These are phyloP conservation scores for Entosphenus tridentatus DNA, from an alignment of 2,113 vertebrate genomes.

Conservation along the genomic window DNA sequence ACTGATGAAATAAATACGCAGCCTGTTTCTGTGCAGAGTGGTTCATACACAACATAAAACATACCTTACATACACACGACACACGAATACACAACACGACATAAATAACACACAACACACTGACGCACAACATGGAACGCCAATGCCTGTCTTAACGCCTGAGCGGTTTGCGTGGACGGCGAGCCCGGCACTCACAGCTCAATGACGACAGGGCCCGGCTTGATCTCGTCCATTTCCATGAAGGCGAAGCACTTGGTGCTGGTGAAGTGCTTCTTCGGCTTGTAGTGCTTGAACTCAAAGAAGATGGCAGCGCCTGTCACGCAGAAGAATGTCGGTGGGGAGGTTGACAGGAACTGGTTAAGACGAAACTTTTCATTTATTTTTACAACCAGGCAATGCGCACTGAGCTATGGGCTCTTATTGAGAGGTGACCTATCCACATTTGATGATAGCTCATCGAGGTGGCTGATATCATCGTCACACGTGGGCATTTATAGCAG, in stretches of 20 bases:
- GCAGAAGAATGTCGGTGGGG: background rate
- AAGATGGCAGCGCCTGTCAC: conserved; percentile 74
- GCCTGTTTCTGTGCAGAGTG: background rate
- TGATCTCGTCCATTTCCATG: conserved; percentile 98
- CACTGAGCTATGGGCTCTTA: too few species aligned
- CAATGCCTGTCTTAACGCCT: too few species aligned
- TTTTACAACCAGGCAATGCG: too few species aligned
- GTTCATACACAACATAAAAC: conserved; percentile 11
- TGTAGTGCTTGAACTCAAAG: conserved; percentile 99
- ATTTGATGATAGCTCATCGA: background rate
- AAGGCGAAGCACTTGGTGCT: conserved; percentile 98
- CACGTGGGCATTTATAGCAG: too few species aligned
- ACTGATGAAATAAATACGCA: too few species aligned
- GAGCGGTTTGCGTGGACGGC: too few species aligned
- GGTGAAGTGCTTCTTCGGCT: conserved; percentile 89
- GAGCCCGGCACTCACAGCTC: conserved; percentile 54
- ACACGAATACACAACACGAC: background rate
- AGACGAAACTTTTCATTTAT: background rate
- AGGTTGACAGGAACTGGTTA: too few species aligned
- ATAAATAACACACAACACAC: too few species aligned
- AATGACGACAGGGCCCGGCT: conserved; percentile 67
- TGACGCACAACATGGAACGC: too few species aligned
- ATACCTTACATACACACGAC: background rate
- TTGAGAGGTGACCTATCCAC: background rate
- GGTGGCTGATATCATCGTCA: too few species aligned